Conservation (phyloP, 2,888 invertebrate species). For the Zootermopsis nevadensis region DNA sequence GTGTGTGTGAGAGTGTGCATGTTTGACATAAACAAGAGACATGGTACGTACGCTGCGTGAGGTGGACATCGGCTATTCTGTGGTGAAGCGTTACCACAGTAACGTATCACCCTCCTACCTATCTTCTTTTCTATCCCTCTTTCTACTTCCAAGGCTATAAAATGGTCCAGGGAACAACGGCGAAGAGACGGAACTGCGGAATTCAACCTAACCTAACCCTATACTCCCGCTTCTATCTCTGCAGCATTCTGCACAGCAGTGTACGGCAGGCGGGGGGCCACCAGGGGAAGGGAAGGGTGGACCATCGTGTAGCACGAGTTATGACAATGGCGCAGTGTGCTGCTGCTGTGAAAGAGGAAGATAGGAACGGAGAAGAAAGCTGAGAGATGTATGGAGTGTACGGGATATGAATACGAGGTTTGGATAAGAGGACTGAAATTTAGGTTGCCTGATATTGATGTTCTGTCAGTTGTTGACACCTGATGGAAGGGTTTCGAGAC, state of each 20-base stretch:
- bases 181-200: slow-evolving; percentile 1
- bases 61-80: slow-evolving; percentile 49
- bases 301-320: slow-evolving; percentile 16
- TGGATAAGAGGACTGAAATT: background rate
- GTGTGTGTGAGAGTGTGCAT: slow-evolving; percentile 1
- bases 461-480: slow-evolving; percentile 1
- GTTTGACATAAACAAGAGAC: slow-evolving; percentile 22
- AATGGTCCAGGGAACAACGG: slow-evolving; percentile 44
- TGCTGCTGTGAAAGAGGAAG: slow-evolving; percentile 1
- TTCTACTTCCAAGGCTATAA: slow-evolving; percentile 38
- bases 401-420: slow-evolving; percentile 33
- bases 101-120: slow-evolving; percentile 37
- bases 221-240: slow-evolving; percentile 20
- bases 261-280: slow-evolving; percentile 35
- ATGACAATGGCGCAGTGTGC: slow-evolving; percentile 34
- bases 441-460: background rate
- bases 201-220: slow-evolving; percentile 32
- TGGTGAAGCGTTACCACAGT: slow-evolving; percentile 48
- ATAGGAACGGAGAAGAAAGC: too few relatives aligned
- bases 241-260: slow-evolving; percentile 29
- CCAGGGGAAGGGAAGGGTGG: slow-evolving; percentile 21
- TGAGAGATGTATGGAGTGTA: slow-evolving; percentile 24
- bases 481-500: background rate
- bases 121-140: slow-evolving; percentile 12
- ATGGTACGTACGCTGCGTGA: background rate